Conservation (phyloP, 2,888 invertebrate species). For the Pedicia rivosa region DNA sequence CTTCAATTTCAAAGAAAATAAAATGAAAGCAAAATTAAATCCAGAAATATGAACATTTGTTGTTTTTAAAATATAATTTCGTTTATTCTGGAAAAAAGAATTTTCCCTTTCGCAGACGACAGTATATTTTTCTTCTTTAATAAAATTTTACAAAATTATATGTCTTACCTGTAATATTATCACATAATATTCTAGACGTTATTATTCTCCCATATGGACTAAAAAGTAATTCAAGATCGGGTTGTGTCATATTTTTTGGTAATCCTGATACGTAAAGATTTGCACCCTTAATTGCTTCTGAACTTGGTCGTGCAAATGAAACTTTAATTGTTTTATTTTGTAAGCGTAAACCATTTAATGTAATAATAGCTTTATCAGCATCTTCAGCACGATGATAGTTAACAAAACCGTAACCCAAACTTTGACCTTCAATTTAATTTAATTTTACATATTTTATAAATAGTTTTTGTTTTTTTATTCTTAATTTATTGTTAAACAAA, state of each 20-base stretch:
- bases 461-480: neutral
- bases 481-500: conserved; percentile 24
- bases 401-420: conserved; percentile 98
- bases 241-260: conserved; percentile 77
- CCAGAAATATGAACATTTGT: too few relatives aligned
- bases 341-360: conserved; percentile 91
- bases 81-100: too few relatives aligned
- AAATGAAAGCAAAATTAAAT: too few relatives aligned
- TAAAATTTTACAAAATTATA: too few relatives aligned
- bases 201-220: conserved; percentile 69
- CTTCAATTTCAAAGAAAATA: too few relatives aligned
- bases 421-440: conserved; percentile 53
- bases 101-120: neutral
- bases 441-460: neutral
- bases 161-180: conserved; percentile 62
- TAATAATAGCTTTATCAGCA: conserved; percentile 96
- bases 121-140: neutral
- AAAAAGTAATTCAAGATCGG: conserved; percentile 68
- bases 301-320: conserved; percentile 83
- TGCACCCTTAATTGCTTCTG: conserved; percentile 88
- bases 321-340: conserved; percentile 99
- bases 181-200: conserved; percentile 72
- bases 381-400: conserved; percentile 97
- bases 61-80: too few relatives aligned
- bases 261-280: conserved; percentile 85